Percentiles rank a stretch among this genome's conserved stretches.
Evolutionary conservation across 1,140 invertebrate species (phyloP).

Genomic region (Drosophila yakuba): DNA sequence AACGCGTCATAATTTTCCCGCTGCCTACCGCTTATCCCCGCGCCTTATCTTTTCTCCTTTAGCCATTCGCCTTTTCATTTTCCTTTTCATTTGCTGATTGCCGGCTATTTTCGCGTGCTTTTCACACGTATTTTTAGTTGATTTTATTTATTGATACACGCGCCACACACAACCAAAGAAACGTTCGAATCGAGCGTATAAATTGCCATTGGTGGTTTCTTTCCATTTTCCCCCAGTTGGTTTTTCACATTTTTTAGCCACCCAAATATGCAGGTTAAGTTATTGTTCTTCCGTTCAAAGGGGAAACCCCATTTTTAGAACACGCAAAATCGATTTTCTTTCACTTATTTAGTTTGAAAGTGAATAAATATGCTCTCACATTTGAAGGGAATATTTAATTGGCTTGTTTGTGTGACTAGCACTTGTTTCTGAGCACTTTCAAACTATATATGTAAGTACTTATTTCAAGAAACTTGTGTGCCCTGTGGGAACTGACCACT

Average conservation of each 20-base stretch:
- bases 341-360: too few species aligned
- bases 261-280: neutral
- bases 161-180: constrained; percentile 34
- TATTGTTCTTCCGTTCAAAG: neutral
- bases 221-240: neutral
- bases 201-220: constrained; percentile 23
- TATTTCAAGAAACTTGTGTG: too few species aligned
- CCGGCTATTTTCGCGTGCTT: constrained; percentile 54
- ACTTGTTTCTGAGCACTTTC: too few species aligned
- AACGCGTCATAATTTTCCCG: constrained; percentile 40
- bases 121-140: constrained; percentile 71
- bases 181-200: constrained; percentile 11
- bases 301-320: too few species aligned
- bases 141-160: constrained; percentile 77
- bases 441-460: too few species aligned
- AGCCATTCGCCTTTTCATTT: neutral
- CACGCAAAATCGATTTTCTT: too few species aligned
- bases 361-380: too few species aligned
- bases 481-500: too few species aligned
- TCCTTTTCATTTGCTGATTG: constrained; percentile 6
- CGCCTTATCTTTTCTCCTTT: constrained; percentile 2
- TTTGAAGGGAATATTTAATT: too few species aligned
- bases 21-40: neutral
- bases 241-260: neutral
- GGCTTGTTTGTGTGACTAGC: too few species aligned